Evolutionary conservation across 2,888 invertebrate species (phyloP).

Genomic region (Pterostichus madidus): DNA sequence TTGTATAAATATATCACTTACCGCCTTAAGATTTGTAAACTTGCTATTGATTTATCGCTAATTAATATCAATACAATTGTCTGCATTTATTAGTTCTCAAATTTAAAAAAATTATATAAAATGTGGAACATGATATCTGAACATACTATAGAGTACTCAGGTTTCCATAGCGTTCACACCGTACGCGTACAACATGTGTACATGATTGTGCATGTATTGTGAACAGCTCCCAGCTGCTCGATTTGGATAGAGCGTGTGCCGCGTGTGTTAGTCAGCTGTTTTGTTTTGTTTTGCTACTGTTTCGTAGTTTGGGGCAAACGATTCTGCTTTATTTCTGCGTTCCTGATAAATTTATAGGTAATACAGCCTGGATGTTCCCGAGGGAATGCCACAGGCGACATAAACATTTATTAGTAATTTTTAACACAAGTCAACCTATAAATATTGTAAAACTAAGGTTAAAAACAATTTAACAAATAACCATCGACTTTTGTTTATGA

Average conservation of each 20-base stretch:
- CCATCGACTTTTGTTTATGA: too few species aligned
- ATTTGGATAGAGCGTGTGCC: not conserved
- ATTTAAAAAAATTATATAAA: too few species aligned
- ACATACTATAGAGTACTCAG: not conserved
- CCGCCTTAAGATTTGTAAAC: too few species aligned
- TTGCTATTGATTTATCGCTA: not conserved
- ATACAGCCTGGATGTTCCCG: slow-evolving; percentile 28
- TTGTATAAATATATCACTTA: too few species aligned
- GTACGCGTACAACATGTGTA: not conserved
- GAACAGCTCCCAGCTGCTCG: slow-evolving; percentile 16
- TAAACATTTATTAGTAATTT: too few species aligned
- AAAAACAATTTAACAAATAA: too few species aligned
- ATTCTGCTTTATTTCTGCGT: slow-evolving; percentile 15
- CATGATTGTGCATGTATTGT: slow-evolving; percentile 4
- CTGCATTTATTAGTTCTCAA: too few species aligned
- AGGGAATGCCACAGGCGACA: slow-evolving; percentile 26
- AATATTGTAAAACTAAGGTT: too few species aligned
- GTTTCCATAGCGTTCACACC: not conserved
- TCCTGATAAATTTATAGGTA: slow-evolving; percentile 41
- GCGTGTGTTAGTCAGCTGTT: slow-evolving; percentile 36
- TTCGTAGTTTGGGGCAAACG: not conserved
- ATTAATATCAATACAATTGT: too few species aligned
- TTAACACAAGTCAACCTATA: too few species aligned
- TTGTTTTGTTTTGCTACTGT: slow-evolving; percentile 32
- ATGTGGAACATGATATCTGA: not conserved